Evolutionary conservation across 2,888 invertebrate species (phyloP), one percentile per base, ranked within the genome.

Genomic region (Synergus itoensis): DNA sequence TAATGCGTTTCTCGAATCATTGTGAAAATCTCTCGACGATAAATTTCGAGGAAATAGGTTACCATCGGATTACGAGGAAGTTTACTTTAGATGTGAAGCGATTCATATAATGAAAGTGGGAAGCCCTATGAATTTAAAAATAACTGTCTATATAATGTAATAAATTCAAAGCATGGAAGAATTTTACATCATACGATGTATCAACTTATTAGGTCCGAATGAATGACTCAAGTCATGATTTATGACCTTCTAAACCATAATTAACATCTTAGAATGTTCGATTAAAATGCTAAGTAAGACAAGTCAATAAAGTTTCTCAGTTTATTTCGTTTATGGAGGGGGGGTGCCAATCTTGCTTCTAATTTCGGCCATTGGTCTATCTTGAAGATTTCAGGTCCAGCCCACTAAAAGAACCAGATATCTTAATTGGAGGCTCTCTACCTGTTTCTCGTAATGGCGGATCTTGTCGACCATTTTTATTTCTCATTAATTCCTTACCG

Each of bases 361-460:
- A 87, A 90, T 88, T 87, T 85, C 85, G 79, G 78, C 85, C 88
- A 90, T 91, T 91, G 90, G 90, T 81, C 84, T 83, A 81, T 81
- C 79, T 81, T 80, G 83, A 85, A 84, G 84, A 36, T 86, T 86
- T 88, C 82, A 77, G 87, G 91, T 82, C 83, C 89, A 67, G 81
- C 91, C 91, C 90, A 89, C 87, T 79, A 81, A 81, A 79, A 79
- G 81, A 79, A 43, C 36, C 85, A 85, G 89, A 92, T 90, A 90
- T 91, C 92, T 92, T 91, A 92, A 92, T 92, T 91, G 90, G 89
- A 87, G 86, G 83, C 84, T 85, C 83, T 80, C 79, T 77, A 63
- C 83, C 77, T 78, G 77, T 41, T 78, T 79, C 83, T 79, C 83
- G 67, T 82, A 79, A 86, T 86, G 86, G 85, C 84, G 81, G 84